Conservation (phyloP, 2,888 invertebrate species). For the Caenorhabditis sp. region DNA sequence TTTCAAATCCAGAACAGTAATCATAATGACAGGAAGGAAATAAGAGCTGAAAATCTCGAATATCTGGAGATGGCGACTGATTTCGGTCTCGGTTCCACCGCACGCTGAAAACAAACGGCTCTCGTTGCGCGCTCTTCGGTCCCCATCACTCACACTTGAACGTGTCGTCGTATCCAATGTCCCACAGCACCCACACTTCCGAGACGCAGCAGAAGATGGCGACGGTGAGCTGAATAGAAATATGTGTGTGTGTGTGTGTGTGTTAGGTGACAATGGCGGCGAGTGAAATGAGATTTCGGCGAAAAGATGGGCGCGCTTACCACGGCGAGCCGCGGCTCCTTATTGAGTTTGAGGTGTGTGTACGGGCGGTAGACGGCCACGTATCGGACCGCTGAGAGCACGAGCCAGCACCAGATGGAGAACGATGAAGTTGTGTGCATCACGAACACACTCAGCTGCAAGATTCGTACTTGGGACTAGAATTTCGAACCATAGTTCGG, state of each 20-base stretch:
- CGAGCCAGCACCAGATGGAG: constrained; percentile 77
- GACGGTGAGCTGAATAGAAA: constrained; percentile 62
- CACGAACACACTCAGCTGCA: constrained; percentile 73
- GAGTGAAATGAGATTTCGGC: constrained; percentile 14
- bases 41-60: constrained; percentile 74
- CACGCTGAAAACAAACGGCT: constrained; percentile 59
- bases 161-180: constrained; percentile 53
- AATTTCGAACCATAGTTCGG: not conserved
- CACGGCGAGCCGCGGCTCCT: constrained; percentile 73
- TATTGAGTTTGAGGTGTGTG: constrained; percentile 72
- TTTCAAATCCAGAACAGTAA: constrained; percentile 73
- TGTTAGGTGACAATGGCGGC: not conserved
- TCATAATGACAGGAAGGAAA: constrained; percentile 73
- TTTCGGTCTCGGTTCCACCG: constrained; percentile 43
- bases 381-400: constrained; percentile 74
- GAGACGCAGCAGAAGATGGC: constrained; percentile 67
- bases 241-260: not conserved
- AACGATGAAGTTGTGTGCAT: constrained; percentile 76
- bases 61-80: constrained; percentile 69
- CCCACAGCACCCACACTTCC: constrained; percentile 74
- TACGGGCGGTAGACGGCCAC: constrained; percentile 76
- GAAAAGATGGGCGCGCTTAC: constrained; percentile 45
- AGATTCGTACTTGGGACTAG: too few relatives aligned
- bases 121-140: constrained; percentile 14
- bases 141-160: constrained; percentile 37